These are phyloP conservation scores for Crepidodera aurea DNA, from an alignment of 2,888 invertebrate species.

Conservation along the genomic window DNA sequence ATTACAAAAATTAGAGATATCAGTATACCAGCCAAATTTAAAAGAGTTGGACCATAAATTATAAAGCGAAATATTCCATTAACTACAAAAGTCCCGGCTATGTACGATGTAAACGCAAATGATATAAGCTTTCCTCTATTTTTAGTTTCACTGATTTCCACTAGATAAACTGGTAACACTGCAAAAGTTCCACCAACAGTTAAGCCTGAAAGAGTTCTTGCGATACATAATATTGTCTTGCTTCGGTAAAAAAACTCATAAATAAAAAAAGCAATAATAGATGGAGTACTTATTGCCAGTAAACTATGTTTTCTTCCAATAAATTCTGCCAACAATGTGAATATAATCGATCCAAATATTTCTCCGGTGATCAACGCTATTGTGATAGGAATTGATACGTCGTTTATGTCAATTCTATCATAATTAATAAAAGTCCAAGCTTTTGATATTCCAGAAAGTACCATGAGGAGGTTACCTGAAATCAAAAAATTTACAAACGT, in stretches of 20 bases:
- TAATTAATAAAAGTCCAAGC: neutral
- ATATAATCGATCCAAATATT: neutral
- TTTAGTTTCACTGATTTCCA: neutral
- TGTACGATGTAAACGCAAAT: neutral
- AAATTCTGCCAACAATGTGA: constrained; percentile 1
- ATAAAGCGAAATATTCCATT: neutral
- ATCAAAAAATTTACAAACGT: neutral
- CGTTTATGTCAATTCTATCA: neutral
- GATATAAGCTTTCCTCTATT: neutral
- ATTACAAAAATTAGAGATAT: neutral
- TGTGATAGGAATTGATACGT: neutral
- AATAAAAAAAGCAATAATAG: neutral
- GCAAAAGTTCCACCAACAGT: neutral
- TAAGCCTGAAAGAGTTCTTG: neutral
- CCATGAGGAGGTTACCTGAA: neutral
- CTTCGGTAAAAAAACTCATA: neutral
- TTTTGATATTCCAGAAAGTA: neutral
- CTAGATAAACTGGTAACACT: constrained; percentile 7
- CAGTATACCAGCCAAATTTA: neutral
- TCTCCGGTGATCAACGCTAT: neutral
- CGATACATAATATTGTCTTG: neutral
- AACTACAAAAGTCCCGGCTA: no score
- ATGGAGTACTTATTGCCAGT: neutral
- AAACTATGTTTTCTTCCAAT: constrained; percentile 7
- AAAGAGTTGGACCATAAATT: neutral